Evolutionary conservation across 2,888 invertebrate genomes (phyloP).

Genomic region (Philopedon plagiatum): DNA sequence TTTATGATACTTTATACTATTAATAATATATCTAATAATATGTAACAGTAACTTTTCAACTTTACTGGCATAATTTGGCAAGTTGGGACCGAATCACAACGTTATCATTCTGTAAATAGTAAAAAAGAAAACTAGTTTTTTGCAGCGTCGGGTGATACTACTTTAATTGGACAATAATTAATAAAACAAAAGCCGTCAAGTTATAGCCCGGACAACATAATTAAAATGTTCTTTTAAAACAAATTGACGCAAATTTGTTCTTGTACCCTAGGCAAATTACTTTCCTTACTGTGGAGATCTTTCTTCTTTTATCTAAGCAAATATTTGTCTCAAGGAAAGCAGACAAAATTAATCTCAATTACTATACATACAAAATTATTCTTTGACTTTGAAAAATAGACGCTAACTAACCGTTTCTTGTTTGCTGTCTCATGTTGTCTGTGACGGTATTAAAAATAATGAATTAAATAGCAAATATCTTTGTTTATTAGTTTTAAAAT

Average conservation of each 20-base stretch:
- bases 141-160: too few relatives aligned
- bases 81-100: too few relatives aligned
- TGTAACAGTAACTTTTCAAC: too few relatives aligned
- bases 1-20: too few relatives aligned
- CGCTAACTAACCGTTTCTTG: background rate
- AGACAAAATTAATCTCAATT: constrained; percentile 1
- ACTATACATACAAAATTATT: background rate
- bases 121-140: too few relatives aligned
- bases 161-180: background rate
- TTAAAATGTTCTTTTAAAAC: constrained; percentile 1
- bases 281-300: background rate
- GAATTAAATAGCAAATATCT: too few relatives aligned
- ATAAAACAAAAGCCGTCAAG: background rate
- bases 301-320: background rate
- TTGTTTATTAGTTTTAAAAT: too few relatives aligned
- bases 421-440: background rate
- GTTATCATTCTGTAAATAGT: too few relatives aligned
- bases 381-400: constrained; percentile 3
- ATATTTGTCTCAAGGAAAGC: constrained; percentile 3
- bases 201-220: background rate
- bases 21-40: too few relatives aligned
- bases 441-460: too few relatives aligned
- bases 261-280: constrained; percentile 27
- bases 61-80: too few relatives aligned
- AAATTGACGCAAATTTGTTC: constrained; percentile 28